Conservation (phyloP, 1,140 invertebrate species). For the Drosophila hydei region DNA sequence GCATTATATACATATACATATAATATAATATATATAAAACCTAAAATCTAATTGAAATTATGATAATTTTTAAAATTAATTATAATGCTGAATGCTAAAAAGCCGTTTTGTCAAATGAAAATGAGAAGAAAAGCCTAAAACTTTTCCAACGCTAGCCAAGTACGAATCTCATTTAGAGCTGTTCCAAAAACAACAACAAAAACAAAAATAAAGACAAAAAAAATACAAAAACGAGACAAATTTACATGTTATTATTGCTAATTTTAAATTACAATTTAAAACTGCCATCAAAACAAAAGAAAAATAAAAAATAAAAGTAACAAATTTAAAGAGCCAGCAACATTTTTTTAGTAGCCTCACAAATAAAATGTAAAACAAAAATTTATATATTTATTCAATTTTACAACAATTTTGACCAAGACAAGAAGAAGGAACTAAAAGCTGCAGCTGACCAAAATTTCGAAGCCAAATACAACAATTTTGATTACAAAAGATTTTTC, state of each 20-base stretch:
- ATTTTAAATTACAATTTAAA: slow-evolving; percentile 57
- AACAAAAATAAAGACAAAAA: background rate
- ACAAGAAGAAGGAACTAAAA: background rate
- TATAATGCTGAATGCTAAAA: slow-evolving; percentile 35
- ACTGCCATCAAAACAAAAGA: slow-evolving; percentile 59
- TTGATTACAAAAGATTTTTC: slow-evolving; percentile 11
- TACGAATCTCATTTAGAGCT: slow-evolving; percentile 65
- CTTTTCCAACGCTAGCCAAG: slow-evolving; percentile 38
- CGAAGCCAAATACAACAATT: background rate
- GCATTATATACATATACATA: slow-evolving; percentile 36
- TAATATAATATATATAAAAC: slow-evolving; percentile 9
- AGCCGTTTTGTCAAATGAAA: slow-evolving; percentile 32
- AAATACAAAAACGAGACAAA: slow-evolving; percentile 44
- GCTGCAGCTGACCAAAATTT: background rate
- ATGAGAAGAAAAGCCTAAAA: slow-evolving; percentile 15
- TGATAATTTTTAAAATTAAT: slow-evolving; percentile 31
- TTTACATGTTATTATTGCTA: slow-evolving; percentile 57
- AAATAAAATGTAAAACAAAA: no score
- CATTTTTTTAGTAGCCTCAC: slow-evolving; percentile 6
- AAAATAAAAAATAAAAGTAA: slow-evolving; percentile 27
- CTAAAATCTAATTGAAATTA: slow-evolving; percentile 25
- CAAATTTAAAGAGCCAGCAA: slow-evolving; percentile 11
- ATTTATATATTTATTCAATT: no score
- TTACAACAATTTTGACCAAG: background rate
- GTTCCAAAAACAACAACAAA: slow-evolving; percentile 38